Percentiles rank a stretch among this genome's conserved stretches.
Evolutionary conservation across 2,888 invertebrate genomes (phyloP).

Genomic region (Idaea aversata): DNA sequence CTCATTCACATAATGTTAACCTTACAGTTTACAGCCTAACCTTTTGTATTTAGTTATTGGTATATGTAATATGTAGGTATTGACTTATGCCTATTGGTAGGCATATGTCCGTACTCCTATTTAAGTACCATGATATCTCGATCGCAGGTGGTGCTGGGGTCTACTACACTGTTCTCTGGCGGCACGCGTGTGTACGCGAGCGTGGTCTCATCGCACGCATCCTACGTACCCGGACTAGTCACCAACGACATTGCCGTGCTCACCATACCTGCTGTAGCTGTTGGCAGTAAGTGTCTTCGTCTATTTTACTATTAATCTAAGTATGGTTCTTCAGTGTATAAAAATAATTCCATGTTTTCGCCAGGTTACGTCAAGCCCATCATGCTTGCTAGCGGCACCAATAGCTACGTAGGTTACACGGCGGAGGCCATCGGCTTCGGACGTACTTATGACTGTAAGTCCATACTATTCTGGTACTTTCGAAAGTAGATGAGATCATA

Average conservation of each 20-base stretch:
- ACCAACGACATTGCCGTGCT: conserved; percentile 46
- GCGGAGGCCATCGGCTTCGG: conserved; percentile 43
- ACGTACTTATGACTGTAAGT: conserved; percentile 39
- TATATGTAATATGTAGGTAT: too few species aligned
- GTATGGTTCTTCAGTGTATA: background rate
- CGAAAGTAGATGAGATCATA: background rate
- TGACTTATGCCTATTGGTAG: background rate
- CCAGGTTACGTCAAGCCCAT: conserved; percentile 27
- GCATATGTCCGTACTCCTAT: background rate
- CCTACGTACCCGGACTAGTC: conserved; percentile 27
- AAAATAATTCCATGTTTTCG: background rate
- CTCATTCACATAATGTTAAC: too few species aligned
- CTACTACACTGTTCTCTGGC: conserved; percentile 37
- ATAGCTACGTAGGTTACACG: conserved; percentile 25
- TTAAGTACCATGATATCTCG: background rate
- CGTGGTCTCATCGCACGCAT: conserved; percentile 32
- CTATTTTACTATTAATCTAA: background rate
- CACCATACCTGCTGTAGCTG: conserved; percentile 17
- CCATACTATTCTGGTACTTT: background rate
- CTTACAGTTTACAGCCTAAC: too few species aligned
- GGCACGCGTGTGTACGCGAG: conserved; percentile 36
- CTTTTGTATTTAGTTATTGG: background rate
- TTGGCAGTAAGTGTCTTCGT: conserved; percentile 27
- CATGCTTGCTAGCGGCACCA: conserved; percentile 28
- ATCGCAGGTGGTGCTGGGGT: conserved; percentile 39